Conservation (phyloP, 2,113 vertebrate species). For the Otolemur garnettii region DNA sequence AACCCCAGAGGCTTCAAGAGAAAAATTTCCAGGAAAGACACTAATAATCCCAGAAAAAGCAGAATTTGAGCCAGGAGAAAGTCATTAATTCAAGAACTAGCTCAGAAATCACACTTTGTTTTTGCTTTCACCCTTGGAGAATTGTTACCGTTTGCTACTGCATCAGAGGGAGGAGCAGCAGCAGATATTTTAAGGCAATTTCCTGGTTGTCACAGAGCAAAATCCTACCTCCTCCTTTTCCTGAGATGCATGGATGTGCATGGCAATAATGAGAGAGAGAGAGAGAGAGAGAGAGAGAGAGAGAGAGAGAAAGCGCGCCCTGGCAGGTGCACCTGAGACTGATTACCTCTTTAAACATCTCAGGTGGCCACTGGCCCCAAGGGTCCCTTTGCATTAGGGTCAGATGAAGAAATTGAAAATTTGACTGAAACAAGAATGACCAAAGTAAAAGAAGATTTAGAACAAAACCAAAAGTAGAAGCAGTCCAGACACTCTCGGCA, state of each 20-base stretch:
- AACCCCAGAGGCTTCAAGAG: neutral
- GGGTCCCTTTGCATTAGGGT: fast-evolving
- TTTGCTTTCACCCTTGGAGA: neutral
- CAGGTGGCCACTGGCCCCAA: fast-evolving
- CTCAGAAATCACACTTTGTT: fast-evolving
- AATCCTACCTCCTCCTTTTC: fast-evolving
- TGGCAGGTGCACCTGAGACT: neutral
- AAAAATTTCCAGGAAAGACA: neutral
- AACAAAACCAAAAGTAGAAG: fast-evolving
- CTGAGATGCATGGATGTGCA: fast-evolving
- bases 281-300: neutral
- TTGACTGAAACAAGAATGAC: no score
- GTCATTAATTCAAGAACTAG: no score
- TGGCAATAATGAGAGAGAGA: neutral
- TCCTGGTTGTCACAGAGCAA: neutral
- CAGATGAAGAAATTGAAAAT: fast-evolving
- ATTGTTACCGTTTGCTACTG: fast-evolving
- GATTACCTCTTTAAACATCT: neutral
- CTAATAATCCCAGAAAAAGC: neutral
- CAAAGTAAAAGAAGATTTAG: neutral
- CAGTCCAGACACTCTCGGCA: neutral
- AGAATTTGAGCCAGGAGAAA: no score
- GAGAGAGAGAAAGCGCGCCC: fast-evolving
- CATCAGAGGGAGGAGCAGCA: fast-evolving
- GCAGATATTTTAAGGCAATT: fast-evolving